Percentiles rank a stretch among this genome's conserved stretches.
Evolutionary conservation across 2,888 invertebrate species (phyloP).

Genomic region (Pteria penguin): DNA sequence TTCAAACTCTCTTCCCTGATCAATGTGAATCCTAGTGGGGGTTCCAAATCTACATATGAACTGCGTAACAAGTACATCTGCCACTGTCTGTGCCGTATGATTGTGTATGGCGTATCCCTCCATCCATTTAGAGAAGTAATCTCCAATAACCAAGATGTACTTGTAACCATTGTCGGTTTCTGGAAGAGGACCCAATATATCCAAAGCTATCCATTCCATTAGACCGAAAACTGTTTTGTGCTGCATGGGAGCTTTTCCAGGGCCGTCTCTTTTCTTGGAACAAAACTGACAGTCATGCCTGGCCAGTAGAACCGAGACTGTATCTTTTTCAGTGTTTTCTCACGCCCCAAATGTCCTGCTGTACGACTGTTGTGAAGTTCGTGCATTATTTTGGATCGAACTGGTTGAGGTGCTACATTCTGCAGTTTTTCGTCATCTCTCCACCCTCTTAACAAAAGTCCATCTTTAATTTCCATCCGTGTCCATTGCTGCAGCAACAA

Average conservation of each 20-base stretch:
- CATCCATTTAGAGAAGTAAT: constrained; percentile 56
- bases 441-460: no score
- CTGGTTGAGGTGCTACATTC: background rate
- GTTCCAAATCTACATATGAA: constrained; percentile 47
- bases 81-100: constrained; percentile 48
- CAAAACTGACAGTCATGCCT: background rate
- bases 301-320: background rate
- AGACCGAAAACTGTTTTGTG: background rate
- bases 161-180: constrained; percentile 42
- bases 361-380: constrained; percentile 6
- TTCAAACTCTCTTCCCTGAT: no score
- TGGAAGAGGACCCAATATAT: constrained; percentile 54
- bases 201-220: constrained; percentile 45
- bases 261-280: background rate
- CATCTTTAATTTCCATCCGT: no score
- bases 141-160: constrained; percentile 51
- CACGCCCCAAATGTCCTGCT: constrained; percentile 8
- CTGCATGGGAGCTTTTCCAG: constrained; percentile 5
- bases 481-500: no score
- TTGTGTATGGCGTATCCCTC: constrained; percentile 33
- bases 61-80: constrained; percentile 45
- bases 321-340: constrained; percentile 1
- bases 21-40: constrained; percentile 47
- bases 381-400: background rate
- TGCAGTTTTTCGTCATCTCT: no score